Percentiles rank a stretch among this genome's conserved stretches.
phyloP scores from a whole-genome alignment of 2,797 vertebrate species.

The Rhabdophis nuchalis region DNA sequence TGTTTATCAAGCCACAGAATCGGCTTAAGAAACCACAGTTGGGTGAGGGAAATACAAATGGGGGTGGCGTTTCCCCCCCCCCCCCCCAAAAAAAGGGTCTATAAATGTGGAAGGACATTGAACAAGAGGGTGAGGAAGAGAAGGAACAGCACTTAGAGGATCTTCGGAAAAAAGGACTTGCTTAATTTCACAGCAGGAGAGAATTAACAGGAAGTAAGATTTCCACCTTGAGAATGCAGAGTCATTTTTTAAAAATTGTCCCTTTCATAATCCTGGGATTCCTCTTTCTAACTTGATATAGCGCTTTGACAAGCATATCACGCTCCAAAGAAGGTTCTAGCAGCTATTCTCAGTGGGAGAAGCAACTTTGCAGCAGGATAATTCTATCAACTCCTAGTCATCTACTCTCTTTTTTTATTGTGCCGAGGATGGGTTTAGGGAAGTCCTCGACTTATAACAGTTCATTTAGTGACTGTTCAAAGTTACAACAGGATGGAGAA shows the following conservation, averaged over 20 bases:
- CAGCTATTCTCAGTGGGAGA: not conserved
- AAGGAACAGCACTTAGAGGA: not conserved
- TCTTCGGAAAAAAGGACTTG: not conserved
- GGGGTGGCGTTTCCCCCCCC: too few species aligned
- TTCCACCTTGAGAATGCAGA: not conserved
- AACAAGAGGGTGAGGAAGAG: not conserved
- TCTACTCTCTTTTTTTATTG: not conserved
- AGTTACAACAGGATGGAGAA: not conserved
- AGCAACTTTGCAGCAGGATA: not conserved
- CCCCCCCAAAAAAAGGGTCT: too few species aligned
- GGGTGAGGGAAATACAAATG: not conserved
- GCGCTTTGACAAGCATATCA: not conserved
- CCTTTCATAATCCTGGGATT: not conserved
- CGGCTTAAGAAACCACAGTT: not conserved
- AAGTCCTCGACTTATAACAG: not conserved
- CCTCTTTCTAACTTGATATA: not conserved
- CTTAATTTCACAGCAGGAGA: not conserved
- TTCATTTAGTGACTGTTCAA: not conserved
- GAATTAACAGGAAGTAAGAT: not conserved
- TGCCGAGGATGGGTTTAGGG: not conserved
- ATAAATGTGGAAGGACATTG: not conserved
- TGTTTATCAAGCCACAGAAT: not conserved
- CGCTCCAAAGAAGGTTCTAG: not conserved
- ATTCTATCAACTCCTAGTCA: not conserved
- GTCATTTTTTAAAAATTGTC: not conserved